phyloP scores from a whole-genome alignment of 2,888 invertebrate species.

The Synergus umbraculus region DNA sequence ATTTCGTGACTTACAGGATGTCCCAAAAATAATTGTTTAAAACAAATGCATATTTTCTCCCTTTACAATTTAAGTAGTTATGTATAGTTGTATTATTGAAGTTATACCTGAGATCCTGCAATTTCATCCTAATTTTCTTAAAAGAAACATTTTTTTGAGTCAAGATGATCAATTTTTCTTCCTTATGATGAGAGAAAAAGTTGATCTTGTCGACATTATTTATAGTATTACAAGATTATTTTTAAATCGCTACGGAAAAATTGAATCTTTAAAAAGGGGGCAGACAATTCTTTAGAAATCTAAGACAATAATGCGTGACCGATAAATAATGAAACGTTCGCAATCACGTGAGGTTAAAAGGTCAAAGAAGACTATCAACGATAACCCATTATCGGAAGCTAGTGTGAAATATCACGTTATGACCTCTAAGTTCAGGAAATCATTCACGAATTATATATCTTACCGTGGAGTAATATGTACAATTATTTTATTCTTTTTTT shows the following conservation, averaged over 20 bases:
- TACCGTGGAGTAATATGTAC: not conserved
- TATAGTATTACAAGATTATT: not conserved
- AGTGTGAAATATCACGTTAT: conserved; percentile 54
- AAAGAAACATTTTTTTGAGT: no score
- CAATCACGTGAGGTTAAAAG: conserved; percentile 70
- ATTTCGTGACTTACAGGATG: not conserved
- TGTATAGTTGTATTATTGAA: no score
- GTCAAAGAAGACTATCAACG: conserved; percentile 54
- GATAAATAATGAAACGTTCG: conserved; percentile 34
- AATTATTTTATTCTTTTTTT: not conserved
- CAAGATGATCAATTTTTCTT: no score
- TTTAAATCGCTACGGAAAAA: not conserved
- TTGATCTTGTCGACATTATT: no score
- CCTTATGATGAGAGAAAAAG: no score
- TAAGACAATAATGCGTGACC: not conserved
- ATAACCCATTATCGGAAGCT: conserved; percentile 63
- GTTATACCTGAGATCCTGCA: no score
- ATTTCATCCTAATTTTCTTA: no score
- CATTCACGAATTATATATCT: not conserved
- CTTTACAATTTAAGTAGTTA: no score
- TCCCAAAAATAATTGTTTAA: no score
- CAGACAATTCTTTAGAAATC: conserved; percentile 16
- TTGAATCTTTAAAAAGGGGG: not conserved
- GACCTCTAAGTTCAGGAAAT: conserved; percentile 53
- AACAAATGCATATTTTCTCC: no score